Base-by-base conservation (phyloP, 2,888 invertebrate species). In the Nymphalis c-album region DNA sequence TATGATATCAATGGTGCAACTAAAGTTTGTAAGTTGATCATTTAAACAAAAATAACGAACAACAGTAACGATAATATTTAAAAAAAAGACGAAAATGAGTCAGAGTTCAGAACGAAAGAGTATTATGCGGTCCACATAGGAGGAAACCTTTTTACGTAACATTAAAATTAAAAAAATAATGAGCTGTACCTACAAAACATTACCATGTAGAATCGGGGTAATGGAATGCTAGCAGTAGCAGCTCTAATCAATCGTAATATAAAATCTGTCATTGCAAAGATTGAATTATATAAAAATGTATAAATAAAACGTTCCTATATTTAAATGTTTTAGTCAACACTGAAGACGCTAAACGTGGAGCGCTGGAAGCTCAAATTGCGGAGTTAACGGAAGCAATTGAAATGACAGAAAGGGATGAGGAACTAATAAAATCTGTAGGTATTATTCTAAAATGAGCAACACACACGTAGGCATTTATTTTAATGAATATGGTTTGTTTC, bases 321-420 rank as follows among this genome's bases (percentile, higher is more conserved):
- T 48, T 18, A 0, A 40, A 55, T 58, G 58, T 81, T 82, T 13
- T 72, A 94, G 93, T 92, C 67, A 91, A 94, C 20, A 80, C 78
- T 0, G 94, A 95, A 77, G 92, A 93, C 26, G 82, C 88, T 1
- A 94, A 92, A 64, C 86, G 94, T 51, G 65, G 85, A 0, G 80
- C 79, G 5, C 76, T 95, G 10, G 94, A 95, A 75, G 78, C 80
- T 7, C 92, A 94, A 78, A 91, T 95, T 26, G 82, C 85, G 1
- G 93, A 95, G 68, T 79, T 94, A 6, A 86, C 93, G 0, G 92
- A 93, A 45, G 91, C 95, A 7, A 86, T 95, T 16, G 93, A 94
- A 60, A 93, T 94, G 89, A 93, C 93, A 3, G 94, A 95, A 72
- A 86, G 91, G 50, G 95, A 96, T 76, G 91, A 94, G 47, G 90